phyloP scores from a whole-genome alignment of 2,888 invertebrate species.

The Phlogophora meticulosa region DNA sequence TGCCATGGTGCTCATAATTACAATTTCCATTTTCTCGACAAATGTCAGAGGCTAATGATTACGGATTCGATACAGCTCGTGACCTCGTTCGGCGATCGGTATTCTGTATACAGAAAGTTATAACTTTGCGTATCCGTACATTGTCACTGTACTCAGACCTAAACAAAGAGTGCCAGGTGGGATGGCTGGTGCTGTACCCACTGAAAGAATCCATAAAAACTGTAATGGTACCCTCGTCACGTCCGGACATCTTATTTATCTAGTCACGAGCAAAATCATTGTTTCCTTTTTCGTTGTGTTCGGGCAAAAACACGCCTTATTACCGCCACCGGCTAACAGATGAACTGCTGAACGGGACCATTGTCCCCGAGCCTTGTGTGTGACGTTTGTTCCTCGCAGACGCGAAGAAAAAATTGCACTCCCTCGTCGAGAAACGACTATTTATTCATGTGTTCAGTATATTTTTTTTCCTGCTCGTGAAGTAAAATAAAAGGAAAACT shows the following conservation, averaged over 20 bases:
- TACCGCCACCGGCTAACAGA: constrained; percentile 84
- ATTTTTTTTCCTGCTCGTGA: constrained; percentile 63
- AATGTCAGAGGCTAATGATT: constrained; percentile 25
- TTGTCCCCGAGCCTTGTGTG: constrained; percentile 83
- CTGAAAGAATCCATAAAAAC: constrained; percentile 89
- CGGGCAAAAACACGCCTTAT: constrained; percentile 86
- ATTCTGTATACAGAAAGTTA: too few relatives aligned
- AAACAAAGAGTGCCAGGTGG: constrained; percentile 86
- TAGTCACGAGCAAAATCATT: constrained; percentile 89
- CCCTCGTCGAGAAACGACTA: constrained; percentile 69
- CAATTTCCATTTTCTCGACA: constrained; percentile 49
- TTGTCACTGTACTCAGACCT: constrained; percentile 83
- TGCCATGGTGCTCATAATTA: constrained; percentile 73
- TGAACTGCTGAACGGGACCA: constrained; percentile 82
- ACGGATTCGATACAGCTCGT: constrained; percentile 21
- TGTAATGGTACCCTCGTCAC: constrained; percentile 89
- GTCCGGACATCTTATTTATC: constrained; percentile 89
- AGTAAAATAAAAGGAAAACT: constrained; percentile 52
- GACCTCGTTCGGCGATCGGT: constrained; percentile 57
- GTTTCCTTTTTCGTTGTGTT: constrained; percentile 86
- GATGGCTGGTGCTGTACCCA: constrained; percentile 73
- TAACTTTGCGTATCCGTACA: constrained; percentile 72
- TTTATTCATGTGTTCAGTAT: constrained; percentile 75
- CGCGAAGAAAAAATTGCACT: constrained; percentile 70
- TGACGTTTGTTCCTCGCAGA: constrained; percentile 80